Percentiles rank a stretch among this genome's conserved stretches.
Evolutionary conservation across 1,140 invertebrate species (phyloP).

Genomic region (Philopotamus ludificatus): DNA sequence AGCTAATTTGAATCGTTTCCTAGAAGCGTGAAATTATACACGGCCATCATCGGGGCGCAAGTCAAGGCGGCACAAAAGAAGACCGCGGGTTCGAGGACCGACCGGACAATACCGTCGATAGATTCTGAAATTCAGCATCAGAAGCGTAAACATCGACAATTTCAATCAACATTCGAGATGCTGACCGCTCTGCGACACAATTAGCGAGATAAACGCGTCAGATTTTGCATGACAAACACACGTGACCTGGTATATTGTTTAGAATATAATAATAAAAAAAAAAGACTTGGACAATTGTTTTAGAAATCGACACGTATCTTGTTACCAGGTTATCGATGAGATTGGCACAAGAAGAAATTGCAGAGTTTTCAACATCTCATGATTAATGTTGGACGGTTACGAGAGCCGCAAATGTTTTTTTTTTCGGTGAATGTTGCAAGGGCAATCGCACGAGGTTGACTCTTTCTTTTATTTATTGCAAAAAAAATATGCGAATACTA

Average conservation of each 20-base stretch:
- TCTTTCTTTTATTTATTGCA: slow-evolving; percentile 10
- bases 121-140: slow-evolving; percentile 11
- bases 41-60: slow-evolving; percentile 5
- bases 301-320: not conserved
- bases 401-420: too few species aligned
- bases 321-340: not conserved
- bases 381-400: too few species aligned
- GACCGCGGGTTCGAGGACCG: slow-evolving; percentile 33
- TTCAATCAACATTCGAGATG: slow-evolving; percentile 2
- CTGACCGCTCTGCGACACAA: not conserved
- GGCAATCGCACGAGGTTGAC: slow-evolving; percentile 10
- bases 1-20: slow-evolving; percentile 39
- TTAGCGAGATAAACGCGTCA: not conserved
- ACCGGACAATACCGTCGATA: slow-evolving; percentile 30
- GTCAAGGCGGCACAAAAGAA: slow-evolving; percentile 9
- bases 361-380: not conserved
- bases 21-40: slow-evolving; percentile 36
- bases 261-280: too few species aligned
- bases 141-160: not conserved
- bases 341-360: not conserved
- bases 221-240: not conserved
- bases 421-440: not conserved
- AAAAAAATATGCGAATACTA: slow-evolving; percentile 4
- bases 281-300: not conserved
- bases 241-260: too few species aligned